Evolutionary conservation across 2,113 vertebrate genomes (phyloP).

Genomic region (Tonatia bakeri): DNA sequence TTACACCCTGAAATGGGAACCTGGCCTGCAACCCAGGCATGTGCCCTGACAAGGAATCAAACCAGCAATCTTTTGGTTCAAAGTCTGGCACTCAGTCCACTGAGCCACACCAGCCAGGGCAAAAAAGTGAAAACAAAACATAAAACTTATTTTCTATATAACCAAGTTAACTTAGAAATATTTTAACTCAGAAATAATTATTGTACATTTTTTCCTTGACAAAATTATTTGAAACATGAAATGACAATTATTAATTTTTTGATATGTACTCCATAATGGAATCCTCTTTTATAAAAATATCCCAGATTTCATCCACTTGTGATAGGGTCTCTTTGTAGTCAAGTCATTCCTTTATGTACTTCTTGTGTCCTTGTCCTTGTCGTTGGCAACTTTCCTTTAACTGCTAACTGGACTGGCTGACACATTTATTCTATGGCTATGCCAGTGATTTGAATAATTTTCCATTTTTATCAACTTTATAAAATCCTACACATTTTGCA

Average conservation of each 20-base stretch:
- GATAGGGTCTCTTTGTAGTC: background rate
- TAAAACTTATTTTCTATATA: background rate
- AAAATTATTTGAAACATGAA: background rate
- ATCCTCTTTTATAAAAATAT: background rate
- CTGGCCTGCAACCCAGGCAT: too few species aligned
- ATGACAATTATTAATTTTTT: background rate
- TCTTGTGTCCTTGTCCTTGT: background rate
- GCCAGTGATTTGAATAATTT: background rate
- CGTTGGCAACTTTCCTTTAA: background rate
- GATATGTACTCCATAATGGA: background rate
- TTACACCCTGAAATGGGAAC: too few species aligned
- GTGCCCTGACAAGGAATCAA: too few species aligned
- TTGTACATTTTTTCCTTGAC: background rate
- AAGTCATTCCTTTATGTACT: background rate
- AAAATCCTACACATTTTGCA: background rate
- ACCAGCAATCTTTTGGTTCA: too few species aligned
- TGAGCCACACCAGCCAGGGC: too few species aligned
- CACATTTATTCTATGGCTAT: background rate
- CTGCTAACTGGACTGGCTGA: background rate
- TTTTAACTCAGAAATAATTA: conserved; percentile 6
- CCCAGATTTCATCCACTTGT: background rate
- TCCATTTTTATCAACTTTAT: background rate
- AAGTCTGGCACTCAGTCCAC: too few species aligned
- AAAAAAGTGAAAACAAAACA: too few species aligned
- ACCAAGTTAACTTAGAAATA: background rate